A percentile compares a stretch with the other conserved stretches of the same genome.
Evolutionary conservation across 2,113 vertebrate genomes (phyloP).

Genomic region (Mesoclemmys tuberculata): DNA sequence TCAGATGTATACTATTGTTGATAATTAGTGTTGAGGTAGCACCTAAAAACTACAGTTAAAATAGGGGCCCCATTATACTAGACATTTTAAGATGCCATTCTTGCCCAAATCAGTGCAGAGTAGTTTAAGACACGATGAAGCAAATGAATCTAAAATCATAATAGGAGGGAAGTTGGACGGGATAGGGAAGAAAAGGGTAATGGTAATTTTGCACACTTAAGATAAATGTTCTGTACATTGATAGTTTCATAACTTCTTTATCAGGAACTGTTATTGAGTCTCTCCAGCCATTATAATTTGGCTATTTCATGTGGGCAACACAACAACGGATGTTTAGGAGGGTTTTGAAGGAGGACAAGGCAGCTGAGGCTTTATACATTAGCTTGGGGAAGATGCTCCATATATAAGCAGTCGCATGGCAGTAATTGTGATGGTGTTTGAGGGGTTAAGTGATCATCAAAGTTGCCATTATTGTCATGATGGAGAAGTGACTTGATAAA

Average conservation of each 20-base stretch:
- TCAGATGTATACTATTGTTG: not conserved
- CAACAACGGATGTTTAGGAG: not conserved
- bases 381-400: not conserved
- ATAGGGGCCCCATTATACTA: not conserved
- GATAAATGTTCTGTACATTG: not conserved
- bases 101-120: not conserved
- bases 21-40: not conserved
- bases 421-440: not conserved
- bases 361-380: not conserved
- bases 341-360: not conserved
- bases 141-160: not conserved
- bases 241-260: not conserved
- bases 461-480: not conserved
- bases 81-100: not conserved
- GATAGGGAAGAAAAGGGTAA: not conserved
- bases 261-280: not conserved
- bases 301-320: not conserved
- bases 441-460: not conserved
- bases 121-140: not conserved
- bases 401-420: not conserved
- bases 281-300: not conserved
- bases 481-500: not conserved
- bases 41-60: not conserved
- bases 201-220: not conserved
- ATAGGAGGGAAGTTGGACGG: not conserved